Percentiles rank a stretch among this genome's conserved stretches.
Evolutionary conservation across 2,888 invertebrate genomes (phyloP).

Genomic region (Aelia acuminata): DNA sequence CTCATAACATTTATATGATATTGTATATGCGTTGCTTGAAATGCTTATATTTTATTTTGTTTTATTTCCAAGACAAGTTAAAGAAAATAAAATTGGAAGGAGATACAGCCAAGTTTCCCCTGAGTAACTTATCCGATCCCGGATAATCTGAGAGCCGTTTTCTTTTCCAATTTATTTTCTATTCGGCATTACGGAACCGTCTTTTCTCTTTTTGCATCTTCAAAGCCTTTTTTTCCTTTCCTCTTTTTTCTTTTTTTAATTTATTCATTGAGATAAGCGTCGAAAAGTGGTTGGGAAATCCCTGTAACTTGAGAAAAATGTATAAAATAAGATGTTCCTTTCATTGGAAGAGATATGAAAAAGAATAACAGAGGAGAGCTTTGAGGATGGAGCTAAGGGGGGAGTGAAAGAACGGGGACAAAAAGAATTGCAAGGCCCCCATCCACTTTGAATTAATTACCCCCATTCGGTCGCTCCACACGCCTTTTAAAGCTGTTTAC

Average conservation of each 20-base stretch:
- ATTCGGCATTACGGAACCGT: constrained; percentile 13
- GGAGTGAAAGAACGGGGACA: not conserved
- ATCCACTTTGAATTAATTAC: constrained; percentile 46
- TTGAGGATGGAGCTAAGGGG: constrained; percentile 20
- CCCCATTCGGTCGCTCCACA: constrained; percentile 4
- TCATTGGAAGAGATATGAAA: not conserved
- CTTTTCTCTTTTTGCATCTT: not conserved
- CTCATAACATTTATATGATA: not conserved
- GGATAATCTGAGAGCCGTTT: constrained; percentile 7
- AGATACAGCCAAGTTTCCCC: not conserved
- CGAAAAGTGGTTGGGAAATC: not conserved
- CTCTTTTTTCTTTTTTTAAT: not conserved
- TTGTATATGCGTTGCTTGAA: not conserved
- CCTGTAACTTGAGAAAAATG: not conserved
- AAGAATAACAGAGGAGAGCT: not conserved
- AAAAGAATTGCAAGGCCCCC: constrained; percentile 37
- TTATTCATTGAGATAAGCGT: not conserved
- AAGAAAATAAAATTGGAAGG: not conserved
- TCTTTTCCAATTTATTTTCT: constrained; percentile 41
- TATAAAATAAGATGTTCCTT: constrained; percentile 14
- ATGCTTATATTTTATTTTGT: not conserved
- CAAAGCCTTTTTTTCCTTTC: not conserved
- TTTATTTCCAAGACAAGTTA: not conserved
- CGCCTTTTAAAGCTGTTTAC: constrained; percentile 18
- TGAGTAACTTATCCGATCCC: constrained; percentile 9